Conservation (phyloP, 1,140 invertebrate genomes). For the Drosophila navojoa region DNA sequence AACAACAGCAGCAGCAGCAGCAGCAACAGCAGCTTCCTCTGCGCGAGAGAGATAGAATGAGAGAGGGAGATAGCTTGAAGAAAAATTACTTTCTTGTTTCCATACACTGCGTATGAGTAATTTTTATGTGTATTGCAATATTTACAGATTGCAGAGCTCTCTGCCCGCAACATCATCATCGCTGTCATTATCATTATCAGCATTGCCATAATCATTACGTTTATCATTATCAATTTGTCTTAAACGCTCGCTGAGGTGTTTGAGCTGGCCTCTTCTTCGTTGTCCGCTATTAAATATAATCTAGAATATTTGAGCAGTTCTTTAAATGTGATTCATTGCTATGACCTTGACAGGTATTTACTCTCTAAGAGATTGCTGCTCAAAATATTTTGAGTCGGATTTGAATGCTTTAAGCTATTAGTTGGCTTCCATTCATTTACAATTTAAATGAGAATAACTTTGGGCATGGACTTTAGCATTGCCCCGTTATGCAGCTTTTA, state of each 20-base stretch:
- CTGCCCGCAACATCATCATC: slow-evolving; percentile 12
- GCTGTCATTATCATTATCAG: slow-evolving; percentile 44
- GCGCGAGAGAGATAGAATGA: slow-evolving; percentile 1
- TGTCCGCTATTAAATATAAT: slow-evolving; percentile 12
- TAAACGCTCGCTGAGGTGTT: slow-evolving; percentile 4
- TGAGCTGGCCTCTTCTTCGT: background rate
- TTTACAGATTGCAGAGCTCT: slow-evolving; percentile 28
- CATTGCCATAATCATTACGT: slow-evolving; percentile 14
- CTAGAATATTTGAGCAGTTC: slow-evolving; percentile 4
- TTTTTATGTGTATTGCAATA: slow-evolving; percentile 26
- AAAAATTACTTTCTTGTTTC: slow-evolving; percentile 6
- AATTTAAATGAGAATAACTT: too few relatives aligned
- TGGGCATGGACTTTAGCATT: too few relatives aligned
- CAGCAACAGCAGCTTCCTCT: background rate
- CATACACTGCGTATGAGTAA: slow-evolving; percentile 60
- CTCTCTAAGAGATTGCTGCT: background rate
- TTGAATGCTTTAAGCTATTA: too few relatives aligned
- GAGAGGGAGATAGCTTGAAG: background rate
- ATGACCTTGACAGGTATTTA: background rate
- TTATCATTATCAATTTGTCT: slow-evolving; percentile 26
- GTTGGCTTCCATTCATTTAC: too few relatives aligned
- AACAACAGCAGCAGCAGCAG: background rate
- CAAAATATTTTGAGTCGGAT: too few relatives aligned
- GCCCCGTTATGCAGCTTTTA: too few relatives aligned
- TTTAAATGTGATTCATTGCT: slow-evolving; percentile 4